Conservation (phyloP, 1,140 invertebrate species). For the Coenobita brevimanus region DNA sequence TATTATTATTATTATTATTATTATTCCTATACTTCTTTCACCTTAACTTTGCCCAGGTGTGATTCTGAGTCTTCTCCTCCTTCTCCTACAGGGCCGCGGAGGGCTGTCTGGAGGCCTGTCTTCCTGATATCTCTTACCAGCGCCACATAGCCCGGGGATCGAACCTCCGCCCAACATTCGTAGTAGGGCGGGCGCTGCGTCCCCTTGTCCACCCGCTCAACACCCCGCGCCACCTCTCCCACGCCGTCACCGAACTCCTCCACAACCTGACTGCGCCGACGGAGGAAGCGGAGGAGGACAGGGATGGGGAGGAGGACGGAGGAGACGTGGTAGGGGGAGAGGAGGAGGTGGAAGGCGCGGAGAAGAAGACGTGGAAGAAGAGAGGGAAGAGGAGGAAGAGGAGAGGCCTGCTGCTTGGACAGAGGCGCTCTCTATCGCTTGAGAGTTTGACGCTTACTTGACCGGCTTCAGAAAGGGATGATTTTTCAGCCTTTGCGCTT, state of each 20-base stretch:
- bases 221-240: constrained; percentile 31
- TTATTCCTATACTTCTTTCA: neutral
- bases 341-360: neutral
- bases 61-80: neutral
- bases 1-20: too few relatives aligned
- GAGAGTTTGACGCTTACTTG: constrained; percentile 40
- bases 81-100: constrained; percentile 24
- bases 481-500: too few relatives aligned
- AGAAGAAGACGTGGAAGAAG: neutral
- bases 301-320: neutral
- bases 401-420: neutral
- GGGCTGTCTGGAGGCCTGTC: constrained; percentile 55
- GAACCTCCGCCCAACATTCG: constrained; percentile 35
- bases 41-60: too few relatives aligned
- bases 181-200: constrained; percentile 33
- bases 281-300: neutral
- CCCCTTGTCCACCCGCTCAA: constrained; percentile 24
- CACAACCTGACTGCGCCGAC: constrained; percentile 42
- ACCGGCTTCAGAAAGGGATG: neutral
- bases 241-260: constrained; percentile 48
- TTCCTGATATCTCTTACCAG: constrained; percentile 53
- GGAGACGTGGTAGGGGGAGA: neutral
- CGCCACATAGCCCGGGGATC: constrained; percentile 54
- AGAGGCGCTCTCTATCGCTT: constrained; percentile 29
- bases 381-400: neutral